Conservation (phyloP, 1,140 invertebrate species). For the Sycophaga agraensis region DNA sequence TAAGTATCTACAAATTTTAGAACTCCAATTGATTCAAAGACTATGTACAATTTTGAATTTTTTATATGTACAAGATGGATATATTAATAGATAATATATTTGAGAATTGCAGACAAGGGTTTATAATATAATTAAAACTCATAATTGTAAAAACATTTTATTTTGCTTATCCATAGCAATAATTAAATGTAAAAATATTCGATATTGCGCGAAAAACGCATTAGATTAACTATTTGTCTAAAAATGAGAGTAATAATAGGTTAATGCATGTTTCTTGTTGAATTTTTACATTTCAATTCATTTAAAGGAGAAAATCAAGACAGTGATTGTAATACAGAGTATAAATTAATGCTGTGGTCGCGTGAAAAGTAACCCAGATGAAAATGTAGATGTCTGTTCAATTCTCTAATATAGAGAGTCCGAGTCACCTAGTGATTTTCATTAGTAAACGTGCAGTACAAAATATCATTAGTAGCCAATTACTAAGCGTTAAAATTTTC, state of each 20-base stretch:
- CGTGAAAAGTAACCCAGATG: background rate
- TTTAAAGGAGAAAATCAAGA: background rate
- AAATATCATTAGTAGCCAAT: conserved; percentile 15
- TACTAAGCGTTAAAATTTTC: conserved; percentile 7
- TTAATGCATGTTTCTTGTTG: background rate
- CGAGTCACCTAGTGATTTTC: background rate
- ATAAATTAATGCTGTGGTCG: background rate
- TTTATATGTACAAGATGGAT: conserved; percentile 16
- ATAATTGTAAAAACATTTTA: no score
- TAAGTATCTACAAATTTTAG: conserved; percentile 19
- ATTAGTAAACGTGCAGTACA: conserved; percentile 1
- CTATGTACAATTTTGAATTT: conserved; percentile 13
- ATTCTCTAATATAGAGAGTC: background rate
- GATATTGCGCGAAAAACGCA: background rate
- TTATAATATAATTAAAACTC: no score
- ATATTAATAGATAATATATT: conserved; percentile 3
- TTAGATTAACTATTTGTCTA: background rate
- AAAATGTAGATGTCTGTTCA: background rate
- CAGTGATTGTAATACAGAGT: background rate
- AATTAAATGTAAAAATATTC: background rate
- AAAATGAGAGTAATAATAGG: background rate
- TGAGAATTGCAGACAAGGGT: background rate
- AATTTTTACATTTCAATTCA: no score
- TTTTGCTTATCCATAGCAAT: background rate
- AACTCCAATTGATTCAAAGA: background rate